A percentile compares a stretch with the other conserved stretches of the same genome.
phyloP scores from a whole-genome alignment of 2,797 vertebrate genomes.

The Myotis pilosus region DNA sequence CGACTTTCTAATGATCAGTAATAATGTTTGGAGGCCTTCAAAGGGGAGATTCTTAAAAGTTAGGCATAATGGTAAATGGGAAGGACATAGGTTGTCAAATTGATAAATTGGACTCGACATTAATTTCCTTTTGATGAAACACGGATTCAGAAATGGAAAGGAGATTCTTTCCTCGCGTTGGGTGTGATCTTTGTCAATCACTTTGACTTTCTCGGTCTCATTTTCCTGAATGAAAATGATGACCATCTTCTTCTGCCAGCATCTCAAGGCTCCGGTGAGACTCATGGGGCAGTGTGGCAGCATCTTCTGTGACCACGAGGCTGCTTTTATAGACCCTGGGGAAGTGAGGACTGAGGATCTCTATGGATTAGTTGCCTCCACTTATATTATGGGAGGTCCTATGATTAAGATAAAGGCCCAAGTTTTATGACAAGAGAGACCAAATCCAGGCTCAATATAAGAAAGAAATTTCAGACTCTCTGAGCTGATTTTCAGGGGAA shows the following conservation, averaged over 20 bases:
- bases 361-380: not conserved
- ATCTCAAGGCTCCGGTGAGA: not conserved
- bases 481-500: constrained; percentile 1
- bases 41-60: constrained; percentile 20
- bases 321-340: not conserved
- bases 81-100: not conserved
- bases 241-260: not conserved
- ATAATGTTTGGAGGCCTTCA: not conserved
- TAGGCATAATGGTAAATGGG: not conserved
- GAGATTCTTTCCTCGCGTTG: not conserved
- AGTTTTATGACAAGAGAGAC: not conserved
- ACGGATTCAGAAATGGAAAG: constrained; percentile 1
- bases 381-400: not conserved
- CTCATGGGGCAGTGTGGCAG: not conserved
- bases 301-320: not conserved
- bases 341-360: not conserved
- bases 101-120: not conserved
- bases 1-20: constrained; percentile 48
- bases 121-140: constrained; percentile 18
- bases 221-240: not conserved
- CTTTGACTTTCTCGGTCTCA: not conserved
- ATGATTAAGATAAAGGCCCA: not conserved
- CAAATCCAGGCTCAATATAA: not conserved
- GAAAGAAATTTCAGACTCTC: not conserved
- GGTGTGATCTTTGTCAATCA: not conserved